phyloP scores from a whole-genome alignment of 2,888 invertebrate species.

The Cosmorhoe ocellata region DNA sequence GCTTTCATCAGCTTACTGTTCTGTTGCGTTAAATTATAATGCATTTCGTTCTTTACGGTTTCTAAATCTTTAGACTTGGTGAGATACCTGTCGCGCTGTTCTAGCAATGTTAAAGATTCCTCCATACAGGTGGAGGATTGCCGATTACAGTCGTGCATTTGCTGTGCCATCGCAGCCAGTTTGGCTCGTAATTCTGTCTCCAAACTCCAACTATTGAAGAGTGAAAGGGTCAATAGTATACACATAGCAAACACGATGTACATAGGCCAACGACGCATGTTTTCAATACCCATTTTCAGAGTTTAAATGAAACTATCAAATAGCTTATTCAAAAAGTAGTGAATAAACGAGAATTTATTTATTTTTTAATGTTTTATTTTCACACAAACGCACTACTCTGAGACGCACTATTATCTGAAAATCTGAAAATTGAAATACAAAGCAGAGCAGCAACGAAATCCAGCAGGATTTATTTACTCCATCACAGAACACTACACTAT shows the following conservation, averaged over 20 bases:
- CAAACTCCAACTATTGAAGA: constrained; percentile 74
- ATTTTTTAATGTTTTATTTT: no score
- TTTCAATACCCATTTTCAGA: constrained; percentile 73
- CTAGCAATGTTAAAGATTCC: constrained; percentile 64
- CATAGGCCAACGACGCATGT: constrained; percentile 79
- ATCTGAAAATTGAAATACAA: no score
- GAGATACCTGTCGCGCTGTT: constrained; percentile 65
- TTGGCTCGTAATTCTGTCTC: constrained; percentile 69
- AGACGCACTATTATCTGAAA: no score
- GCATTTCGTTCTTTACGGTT: constrained; percentile 58
- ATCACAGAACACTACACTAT: no score
- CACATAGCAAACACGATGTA: constrained; percentile 71
- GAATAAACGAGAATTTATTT: no score
- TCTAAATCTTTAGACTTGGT: constrained; percentile 64
- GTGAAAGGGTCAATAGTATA: constrained; percentile 72
- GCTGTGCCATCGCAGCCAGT: constrained; percentile 60
- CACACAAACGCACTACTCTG: no score
- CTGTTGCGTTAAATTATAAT: constrained; percentile 54
- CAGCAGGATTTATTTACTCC: no score
- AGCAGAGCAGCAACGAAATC: no score
- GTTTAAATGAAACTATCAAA: not conserved
- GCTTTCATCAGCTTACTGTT: constrained; percentile 58
- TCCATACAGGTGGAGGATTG: constrained; percentile 71
- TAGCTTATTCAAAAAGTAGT: no score
- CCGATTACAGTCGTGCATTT: constrained; percentile 70